These are phyloP conservation scores for Metellina segmentata DNA, from an alignment of 2,888 invertebrate species.

Conservation along the genomic window DNA sequence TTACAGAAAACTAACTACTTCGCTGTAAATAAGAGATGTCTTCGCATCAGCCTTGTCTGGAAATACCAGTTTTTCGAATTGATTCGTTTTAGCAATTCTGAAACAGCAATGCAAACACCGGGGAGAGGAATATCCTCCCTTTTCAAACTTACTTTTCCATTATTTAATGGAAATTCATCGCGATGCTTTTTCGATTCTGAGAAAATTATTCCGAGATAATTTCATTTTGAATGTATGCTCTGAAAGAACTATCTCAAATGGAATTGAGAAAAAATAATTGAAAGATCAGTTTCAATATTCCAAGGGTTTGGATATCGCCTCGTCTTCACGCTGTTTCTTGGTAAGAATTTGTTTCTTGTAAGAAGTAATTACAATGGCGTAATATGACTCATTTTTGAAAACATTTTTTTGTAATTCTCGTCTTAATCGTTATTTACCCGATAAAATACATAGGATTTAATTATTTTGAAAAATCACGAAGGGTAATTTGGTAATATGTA, in stretches of 20 bases:
- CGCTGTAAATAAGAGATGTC: slow-evolving; percentile 10
- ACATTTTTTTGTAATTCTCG: too few species aligned
- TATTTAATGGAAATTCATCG: not conserved
- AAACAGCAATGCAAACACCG: slow-evolving; percentile 25
- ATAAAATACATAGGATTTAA: too few species aligned
- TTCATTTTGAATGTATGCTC: not conserved
- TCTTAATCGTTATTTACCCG: too few species aligned
- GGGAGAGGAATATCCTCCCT: not conserved
- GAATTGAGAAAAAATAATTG: not conserved
- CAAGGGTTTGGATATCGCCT: not conserved
- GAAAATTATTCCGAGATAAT: not conserved
- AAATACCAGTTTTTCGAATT: slow-evolving; percentile 18
- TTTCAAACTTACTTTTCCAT: not conserved
- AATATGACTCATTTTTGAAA: not conserved
- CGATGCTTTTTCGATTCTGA: not conserved
- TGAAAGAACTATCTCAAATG: not conserved
- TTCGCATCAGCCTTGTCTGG: not conserved
- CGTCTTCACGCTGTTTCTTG: not conserved
- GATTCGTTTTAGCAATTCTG: slow-evolving; percentile 8
- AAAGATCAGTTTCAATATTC: not conserved
- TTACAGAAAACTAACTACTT: slow-evolving; percentile 10
- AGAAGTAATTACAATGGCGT: not conserved
- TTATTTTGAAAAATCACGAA: too few species aligned
- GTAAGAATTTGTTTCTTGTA: not conserved
- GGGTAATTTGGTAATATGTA: too few species aligned